Evolutionary conservation across 2,888 invertebrate species (phyloP).

Genomic region (Tenthredo notha): DNA sequence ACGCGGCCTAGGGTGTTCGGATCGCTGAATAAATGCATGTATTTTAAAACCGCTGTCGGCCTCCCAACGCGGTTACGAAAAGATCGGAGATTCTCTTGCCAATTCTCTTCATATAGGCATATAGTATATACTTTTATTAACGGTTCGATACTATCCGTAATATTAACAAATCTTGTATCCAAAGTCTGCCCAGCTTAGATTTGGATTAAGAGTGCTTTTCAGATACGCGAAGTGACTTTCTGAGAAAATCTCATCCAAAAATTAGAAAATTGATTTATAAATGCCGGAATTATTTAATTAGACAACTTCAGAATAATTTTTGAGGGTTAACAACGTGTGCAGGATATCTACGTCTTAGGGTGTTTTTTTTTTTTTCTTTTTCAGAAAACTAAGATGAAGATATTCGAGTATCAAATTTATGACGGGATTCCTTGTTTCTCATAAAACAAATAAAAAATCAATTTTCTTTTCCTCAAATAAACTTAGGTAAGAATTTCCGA

Average conservation of each 20-base stretch:
- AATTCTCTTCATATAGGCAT: background rate
- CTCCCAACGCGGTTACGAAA: background rate
- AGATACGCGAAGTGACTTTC: background rate
- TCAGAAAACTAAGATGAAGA: too few species aligned
- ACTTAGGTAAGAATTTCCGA: background rate
- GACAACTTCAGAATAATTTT: too few species aligned
- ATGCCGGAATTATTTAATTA: too few species aligned
- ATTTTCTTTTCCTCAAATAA: background rate
- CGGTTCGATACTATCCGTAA: conserved; percentile 2
- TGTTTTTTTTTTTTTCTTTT: too few species aligned
- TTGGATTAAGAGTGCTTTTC: background rate
- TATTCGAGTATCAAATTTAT: too few species aligned
- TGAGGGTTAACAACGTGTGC: too few species aligned
- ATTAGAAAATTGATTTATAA: too few species aligned
- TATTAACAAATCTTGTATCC: background rate
- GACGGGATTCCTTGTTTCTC: background rate
- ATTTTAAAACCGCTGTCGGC: conserved; percentile 60
- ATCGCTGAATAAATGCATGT: conserved; percentile 73
- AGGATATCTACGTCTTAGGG: too few species aligned
- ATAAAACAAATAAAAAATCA: background rate
- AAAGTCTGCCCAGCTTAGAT: background rate
- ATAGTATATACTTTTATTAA: conserved; percentile 14
- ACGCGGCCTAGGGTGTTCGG: conserved; percentile 30
- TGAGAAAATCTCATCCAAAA: too few species aligned
- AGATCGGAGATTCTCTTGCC: background rate